These are phyloP conservation scores for Hydropotes inermis DNA, from an alignment of 2,113 vertebrate species.

Conservation along the genomic window DNA sequence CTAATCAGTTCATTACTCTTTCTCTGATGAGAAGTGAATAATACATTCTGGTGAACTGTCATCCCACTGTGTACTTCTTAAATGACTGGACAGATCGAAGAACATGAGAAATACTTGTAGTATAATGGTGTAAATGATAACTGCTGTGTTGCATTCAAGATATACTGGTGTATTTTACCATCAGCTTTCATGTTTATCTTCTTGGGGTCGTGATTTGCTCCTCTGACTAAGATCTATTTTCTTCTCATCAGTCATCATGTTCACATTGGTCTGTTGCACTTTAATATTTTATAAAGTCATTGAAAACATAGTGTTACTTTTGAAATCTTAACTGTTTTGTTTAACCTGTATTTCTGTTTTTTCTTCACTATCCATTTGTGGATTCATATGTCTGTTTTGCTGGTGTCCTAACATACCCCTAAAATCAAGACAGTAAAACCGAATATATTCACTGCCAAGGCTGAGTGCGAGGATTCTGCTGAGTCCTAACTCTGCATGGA, in stretches of 20 bases:
- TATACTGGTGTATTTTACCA: neutral
- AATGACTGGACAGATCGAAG: neutral
- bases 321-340: slow-evolving; percentile 45
- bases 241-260: neutral
- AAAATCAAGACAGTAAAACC: neutral
- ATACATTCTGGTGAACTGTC: neutral
- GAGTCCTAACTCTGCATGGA: neutral
- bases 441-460: neutral
- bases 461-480: neutral
- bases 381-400: neutral
- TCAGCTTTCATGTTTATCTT: neutral
- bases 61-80: neutral
- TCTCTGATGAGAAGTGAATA: neutral
- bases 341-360: neutral
- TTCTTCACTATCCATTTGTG: neutral
- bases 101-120: slow-evolving; percentile 15
- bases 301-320: slow-evolving; percentile 11
- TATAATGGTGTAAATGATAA: slow-evolving; percentile 1
- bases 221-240: slow-evolving; percentile 26
- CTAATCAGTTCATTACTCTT: neutral
- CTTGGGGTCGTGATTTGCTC: neutral
- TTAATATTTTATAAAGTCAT: neutral
- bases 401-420: neutral
- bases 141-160: neutral
- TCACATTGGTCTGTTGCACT: neutral